Evolutionary conservation across 1,140 invertebrate species (phyloP).

Genomic region (Tetragnatha versicolor): DNA sequence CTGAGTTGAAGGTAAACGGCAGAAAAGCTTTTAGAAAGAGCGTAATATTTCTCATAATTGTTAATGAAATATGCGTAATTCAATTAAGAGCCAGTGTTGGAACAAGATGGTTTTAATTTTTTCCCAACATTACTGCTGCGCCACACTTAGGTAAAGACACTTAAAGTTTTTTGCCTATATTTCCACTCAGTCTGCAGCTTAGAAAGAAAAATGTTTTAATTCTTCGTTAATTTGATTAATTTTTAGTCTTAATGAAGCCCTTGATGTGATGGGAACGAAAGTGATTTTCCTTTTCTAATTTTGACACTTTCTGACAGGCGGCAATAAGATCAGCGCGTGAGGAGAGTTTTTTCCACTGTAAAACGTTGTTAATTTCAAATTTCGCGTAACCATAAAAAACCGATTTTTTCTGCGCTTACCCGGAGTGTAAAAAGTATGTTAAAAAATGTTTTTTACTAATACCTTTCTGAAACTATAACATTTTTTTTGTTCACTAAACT

Average conservation of each 20-base stretch:
- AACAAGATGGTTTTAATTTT: slow-evolving; percentile 4
- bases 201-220: neutral
- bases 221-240: slow-evolving; percentile 27
- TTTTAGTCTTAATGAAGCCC: slow-evolving; percentile 13
- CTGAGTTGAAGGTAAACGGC: neutral
- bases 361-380: too few relatives aligned
- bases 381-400: too few relatives aligned
- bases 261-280: neutral
- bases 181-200: neutral
- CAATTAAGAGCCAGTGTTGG: slow-evolving; percentile 10
- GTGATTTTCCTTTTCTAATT: neutral
- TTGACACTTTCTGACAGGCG: neutral
- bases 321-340: neutral
- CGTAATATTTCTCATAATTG: slow-evolving; percentile 37
- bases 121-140: neutral
- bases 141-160: neutral
- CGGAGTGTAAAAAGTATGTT: too few relatives aligned
- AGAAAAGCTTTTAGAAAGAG: slow-evolving; percentile 29
- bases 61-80: slow-evolving; percentile 36
- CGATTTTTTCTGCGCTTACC: too few relatives aligned
- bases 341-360: too few relatives aligned
- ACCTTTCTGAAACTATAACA: too few relatives aligned
- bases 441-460: too few relatives aligned
- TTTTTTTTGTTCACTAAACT: too few relatives aligned
- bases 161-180: neutral